phyloP scores from a whole-genome alignment of 2,888 invertebrate species.

The Clusia tigrina region DNA sequence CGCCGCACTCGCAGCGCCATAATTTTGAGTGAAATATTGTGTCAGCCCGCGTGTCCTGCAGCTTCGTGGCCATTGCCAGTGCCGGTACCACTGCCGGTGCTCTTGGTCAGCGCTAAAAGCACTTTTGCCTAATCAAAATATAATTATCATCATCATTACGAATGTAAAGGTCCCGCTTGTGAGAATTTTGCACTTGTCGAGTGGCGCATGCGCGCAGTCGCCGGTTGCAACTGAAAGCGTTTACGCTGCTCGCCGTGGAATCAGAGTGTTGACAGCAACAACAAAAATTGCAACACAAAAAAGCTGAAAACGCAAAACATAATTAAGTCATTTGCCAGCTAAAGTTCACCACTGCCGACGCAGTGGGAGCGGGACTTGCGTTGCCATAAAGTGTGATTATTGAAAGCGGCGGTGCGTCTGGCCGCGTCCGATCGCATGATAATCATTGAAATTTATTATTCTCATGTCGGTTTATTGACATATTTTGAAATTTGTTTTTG shows the following conservation, averaged over 20 bases:
- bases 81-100: neutral
- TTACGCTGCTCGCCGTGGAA: neutral
- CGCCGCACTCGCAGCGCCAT: conserved; percentile 23
- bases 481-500: conserved; percentile 3
- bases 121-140: conserved; percentile 19
- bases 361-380: neutral
- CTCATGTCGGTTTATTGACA: neutral
- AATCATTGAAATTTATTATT: conserved; percentile 8
- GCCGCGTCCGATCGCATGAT: neutral
- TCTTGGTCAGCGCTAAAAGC: conserved; percentile 12
- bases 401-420: neutral
- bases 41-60: conserved; percentile 34
- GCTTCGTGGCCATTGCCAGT: neutral
- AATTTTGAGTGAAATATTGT: conserved; percentile 49
- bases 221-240: neutral
- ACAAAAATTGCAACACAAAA: neutral
- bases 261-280: neutral
- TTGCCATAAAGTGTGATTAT: conserved; percentile 9
- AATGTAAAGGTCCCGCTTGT: neutral
- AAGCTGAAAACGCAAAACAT: neutral
- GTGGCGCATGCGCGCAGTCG: neutral
- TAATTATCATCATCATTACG: conserved; percentile 13
- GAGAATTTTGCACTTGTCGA: neutral
- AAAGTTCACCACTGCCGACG: neutral
- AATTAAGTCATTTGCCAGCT: conserved; percentile 6